Evolutionary conservation across 2,888 invertebrate species (phyloP).

Genomic region (Habroteleia sp.): DNA sequence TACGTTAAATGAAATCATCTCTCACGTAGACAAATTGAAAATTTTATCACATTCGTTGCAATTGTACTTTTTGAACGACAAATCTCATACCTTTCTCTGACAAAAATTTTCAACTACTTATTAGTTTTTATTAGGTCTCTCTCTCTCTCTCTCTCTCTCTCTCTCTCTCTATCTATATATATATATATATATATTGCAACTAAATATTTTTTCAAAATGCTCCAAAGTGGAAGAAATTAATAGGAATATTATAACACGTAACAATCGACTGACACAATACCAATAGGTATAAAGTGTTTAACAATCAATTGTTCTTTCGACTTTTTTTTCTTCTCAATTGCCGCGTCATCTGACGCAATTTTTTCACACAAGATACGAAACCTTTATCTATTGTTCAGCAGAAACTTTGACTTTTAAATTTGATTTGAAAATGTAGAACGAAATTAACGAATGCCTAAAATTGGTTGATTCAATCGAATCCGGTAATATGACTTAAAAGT

Average conservation of each 20-base stretch:
- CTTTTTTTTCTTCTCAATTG: background rate
- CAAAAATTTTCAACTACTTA: background rate
- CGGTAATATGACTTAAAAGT: conserved; percentile 17
- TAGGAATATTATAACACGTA: too few species aligned
- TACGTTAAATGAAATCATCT: conserved; percentile 37
- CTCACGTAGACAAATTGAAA: conserved; percentile 17
- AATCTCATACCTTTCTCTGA: background rate
- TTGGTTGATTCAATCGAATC: conserved; percentile 17
- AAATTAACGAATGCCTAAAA: conserved; percentile 10
- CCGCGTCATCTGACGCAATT: background rate
- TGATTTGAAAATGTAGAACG: background rate
- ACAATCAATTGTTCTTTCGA: conserved; percentile 13
- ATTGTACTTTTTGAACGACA: background rate
- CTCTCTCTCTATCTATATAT: too few species aligned
- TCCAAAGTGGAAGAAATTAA: too few species aligned
- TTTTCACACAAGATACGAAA: background rate
- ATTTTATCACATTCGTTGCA: conserved; percentile 13
- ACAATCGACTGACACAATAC: too few species aligned
- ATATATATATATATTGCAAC: too few species aligned
- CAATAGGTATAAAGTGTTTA: too few species aligned
- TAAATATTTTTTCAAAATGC: too few species aligned
- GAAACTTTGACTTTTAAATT: conserved; percentile 11
- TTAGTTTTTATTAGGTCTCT: too few species aligned
- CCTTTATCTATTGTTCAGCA: background rate
- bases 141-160: too few species aligned